Conservation (phyloP, 2,113 vertebrate genomes). For the Platichthys flesus region DNA sequence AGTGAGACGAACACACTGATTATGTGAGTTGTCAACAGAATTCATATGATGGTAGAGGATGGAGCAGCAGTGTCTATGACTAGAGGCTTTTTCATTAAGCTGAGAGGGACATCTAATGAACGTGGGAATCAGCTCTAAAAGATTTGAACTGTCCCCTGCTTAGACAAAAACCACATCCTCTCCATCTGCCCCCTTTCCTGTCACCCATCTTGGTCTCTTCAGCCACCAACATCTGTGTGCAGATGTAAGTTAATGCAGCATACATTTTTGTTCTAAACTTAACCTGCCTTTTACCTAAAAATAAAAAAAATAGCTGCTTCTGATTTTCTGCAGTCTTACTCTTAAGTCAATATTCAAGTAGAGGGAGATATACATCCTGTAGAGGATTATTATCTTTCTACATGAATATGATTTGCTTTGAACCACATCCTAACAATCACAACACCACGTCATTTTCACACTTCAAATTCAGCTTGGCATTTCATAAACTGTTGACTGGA, state of each 20-base stretch:
- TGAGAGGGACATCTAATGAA: neutral
- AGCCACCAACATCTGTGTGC: neutral
- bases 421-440: neutral
- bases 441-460: conserved; percentile 12
- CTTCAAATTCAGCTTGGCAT: neutral
- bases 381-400: neutral
- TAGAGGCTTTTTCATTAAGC: neutral
- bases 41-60: neutral
- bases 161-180: conserved; percentile 21
- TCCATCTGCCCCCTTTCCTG: conserved; percentile 26
- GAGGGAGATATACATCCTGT: neutral
- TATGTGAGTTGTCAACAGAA: neutral
- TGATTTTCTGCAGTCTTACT: neutral
- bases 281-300: too few species aligned
- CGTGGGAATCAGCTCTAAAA: conserved; percentile 18
- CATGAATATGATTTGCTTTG: neutral
- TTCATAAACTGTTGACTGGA: neutral
- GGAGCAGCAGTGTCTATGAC: neutral
- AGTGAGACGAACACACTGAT: neutral
- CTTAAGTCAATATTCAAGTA: neutral
- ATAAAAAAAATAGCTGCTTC: too few species aligned
- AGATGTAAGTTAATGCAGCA: neutral
- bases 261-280: neutral
- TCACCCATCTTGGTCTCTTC: conserved; percentile 3
- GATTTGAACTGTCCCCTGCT: neutral